phyloP scores from a whole-genome alignment of 2,113 vertebrate species.

The Perca schrenkii region DNA sequence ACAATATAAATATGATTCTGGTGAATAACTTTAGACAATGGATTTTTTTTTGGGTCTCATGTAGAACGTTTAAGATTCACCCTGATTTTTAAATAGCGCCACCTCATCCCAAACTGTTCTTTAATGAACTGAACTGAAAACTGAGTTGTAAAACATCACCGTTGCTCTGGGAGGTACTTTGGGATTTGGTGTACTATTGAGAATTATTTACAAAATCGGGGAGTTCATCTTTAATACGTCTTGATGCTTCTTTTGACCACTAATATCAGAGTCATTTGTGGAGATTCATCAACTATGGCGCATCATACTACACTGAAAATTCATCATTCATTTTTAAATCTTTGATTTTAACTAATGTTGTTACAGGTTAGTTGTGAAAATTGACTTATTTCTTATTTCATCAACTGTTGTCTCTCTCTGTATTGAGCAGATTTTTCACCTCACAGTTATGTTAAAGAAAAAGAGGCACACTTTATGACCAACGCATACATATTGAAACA shows the following conservation, averaged over 20 bases:
- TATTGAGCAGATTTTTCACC: constrained; percentile 11
- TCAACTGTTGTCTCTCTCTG: neutral
- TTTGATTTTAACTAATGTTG: constrained; percentile 38
- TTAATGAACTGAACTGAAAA: neutral
- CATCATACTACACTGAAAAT: neutral
- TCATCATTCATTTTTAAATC: constrained; percentile 2
- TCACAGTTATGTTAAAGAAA: constrained; percentile 36
- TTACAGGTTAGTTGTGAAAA: constrained; percentile 14
- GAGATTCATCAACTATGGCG: neutral
- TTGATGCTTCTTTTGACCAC: constrained; percentile 14
- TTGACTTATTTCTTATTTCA: neutral
- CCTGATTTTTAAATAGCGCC: neutral
- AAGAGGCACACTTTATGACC: constrained; percentile 54
- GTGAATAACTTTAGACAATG: constrained; percentile 12
- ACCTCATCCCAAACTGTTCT: neutral
- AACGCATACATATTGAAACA: constrained; percentile 9
- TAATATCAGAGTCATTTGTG: neutral
- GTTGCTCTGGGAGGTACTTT: too few species aligned
- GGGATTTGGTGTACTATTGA: neutral
- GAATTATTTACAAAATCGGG: neutral
- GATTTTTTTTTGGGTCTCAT: neutral
- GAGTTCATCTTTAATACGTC: neutral
- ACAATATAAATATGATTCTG: constrained; percentile 11
- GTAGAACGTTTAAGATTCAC: neutral
- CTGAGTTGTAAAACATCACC: neutral